These are phyloP conservation scores for Chloroclystis v-ata DNA, from an alignment of 2,888 invertebrate species.

Conservation along the genomic window DNA sequence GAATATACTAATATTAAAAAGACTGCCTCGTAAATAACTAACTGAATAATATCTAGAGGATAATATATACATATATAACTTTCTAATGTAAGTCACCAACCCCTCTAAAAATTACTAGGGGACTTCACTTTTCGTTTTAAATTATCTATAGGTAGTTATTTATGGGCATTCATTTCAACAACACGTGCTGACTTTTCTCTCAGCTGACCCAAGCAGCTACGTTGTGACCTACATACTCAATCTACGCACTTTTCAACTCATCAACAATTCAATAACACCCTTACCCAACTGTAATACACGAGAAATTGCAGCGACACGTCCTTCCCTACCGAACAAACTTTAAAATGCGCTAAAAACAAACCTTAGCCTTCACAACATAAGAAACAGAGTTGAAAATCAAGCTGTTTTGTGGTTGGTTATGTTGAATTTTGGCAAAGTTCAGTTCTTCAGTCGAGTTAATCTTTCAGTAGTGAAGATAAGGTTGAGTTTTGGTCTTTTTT, in stretches of 20 bases:
- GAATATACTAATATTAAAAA: too few species aligned
- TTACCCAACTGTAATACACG: background rate
- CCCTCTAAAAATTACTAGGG: too few species aligned
- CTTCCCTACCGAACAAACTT: conserved; percentile 5
- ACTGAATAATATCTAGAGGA: too few species aligned
- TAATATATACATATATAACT: too few species aligned
- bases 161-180: conserved; percentile 4
- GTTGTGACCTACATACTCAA: conserved; percentile 17
- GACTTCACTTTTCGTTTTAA: too few species aligned
- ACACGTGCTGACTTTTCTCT: background rate
- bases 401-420: background rate
- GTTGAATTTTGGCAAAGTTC: conserved; percentile 3
- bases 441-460: conserved; percentile 1
- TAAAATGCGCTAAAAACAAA: conserved; percentile 27
- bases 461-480: conserved; percentile 10
- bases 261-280: conserved; percentile 3
- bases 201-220: conserved; percentile 13
- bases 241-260: conserved; percentile 16
- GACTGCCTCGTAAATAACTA: too few species aligned
- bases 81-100: too few species aligned
- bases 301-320: conserved; percentile 4
- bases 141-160: background rate
- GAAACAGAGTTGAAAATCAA: conserved; percentile 7
- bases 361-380: conserved; percentile 2
- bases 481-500: conserved; percentile 6